Evolutionary conservation across 2,888 invertebrate genomes (phyloP), one percentile per base, ranked within the genome.

Genomic region (Steinernema carpocapsae): DNA sequence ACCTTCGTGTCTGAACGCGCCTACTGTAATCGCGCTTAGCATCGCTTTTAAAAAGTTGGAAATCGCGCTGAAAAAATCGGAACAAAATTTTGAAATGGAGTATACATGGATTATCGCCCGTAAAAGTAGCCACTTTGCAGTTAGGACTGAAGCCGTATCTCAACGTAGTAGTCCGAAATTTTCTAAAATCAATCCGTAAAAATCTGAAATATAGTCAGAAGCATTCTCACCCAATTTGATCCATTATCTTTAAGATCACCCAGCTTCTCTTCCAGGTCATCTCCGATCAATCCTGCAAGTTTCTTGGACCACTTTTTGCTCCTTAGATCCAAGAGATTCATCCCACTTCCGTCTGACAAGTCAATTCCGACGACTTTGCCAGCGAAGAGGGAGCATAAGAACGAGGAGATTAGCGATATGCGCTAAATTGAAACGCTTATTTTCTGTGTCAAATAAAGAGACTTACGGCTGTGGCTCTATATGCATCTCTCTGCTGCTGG

Each of bases 341-440:
- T 97, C 17, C 97, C 97, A 0, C 95, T 95, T 0, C 93, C 97
- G 88, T 97, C 97, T 0, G 94, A 91, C 79, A 91, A 91, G 88
- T 97, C 97, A 71, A 97, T 94, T 0, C 94, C 92, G 0, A 95
- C 95, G 78, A 94, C 92, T 84, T 91, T 90, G 0, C 95, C 95
- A 45, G 94, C 88, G 87, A 97, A 92, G 73, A 97, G 88, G 0
- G 94, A 94, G 76, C 94, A 93, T 0, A 92, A 91, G 89, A 97
- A 97, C 83, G 94, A 96, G 86, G 95, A 96, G 3, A 97, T 92
- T 59, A 97, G 90, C 0, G 95, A 95, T 82, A 97, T 94, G 83
- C 94, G 91, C 92, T 93, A 88, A 90, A 90, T 59, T 24, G 26
- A 29, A 6, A n/a, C 6, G 7, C 6, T 7, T 52, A 7, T 22